These are phyloP conservation scores for Magallana ariakensis DNA, from an alignment of 1,140 invertebrate species.

Conservation along the genomic window DNA sequence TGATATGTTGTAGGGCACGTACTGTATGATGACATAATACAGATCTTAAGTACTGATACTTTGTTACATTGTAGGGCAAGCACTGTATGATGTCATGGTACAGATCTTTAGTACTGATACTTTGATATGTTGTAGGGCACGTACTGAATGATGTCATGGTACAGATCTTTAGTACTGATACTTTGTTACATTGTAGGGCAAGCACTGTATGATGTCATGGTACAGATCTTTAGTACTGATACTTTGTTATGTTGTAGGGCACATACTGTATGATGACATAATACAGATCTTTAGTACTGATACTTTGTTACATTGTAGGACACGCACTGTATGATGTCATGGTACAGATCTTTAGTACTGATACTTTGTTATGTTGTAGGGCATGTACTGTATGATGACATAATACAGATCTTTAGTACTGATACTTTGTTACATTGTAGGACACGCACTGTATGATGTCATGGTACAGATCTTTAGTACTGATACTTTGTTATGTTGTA, in stretches of 20 bases:
- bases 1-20: no score
- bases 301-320: background rate
- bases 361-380: background rate
- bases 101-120: no score
- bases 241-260: background rate
- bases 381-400: background rate
- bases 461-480: no score
- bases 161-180: no score
- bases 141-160: background rate
- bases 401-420: no score
- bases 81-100: background rate
- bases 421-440: background rate
- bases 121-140: background rate
- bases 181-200: background rate
- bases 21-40: no score
- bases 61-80: background rate
- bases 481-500: background rate
- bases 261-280: constrained; percentile 24
- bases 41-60: no score
- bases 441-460: background rate
- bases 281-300: no score
- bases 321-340: background rate
- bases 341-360: no score
- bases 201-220: background rate
- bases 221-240: no score